A percentile compares a stretch with the other conserved stretches of the same genome.
Evolutionary conservation across 64 coral and sea anemone species (phyloP).

Genomic region (Dendronephthya gigantea): DNA sequence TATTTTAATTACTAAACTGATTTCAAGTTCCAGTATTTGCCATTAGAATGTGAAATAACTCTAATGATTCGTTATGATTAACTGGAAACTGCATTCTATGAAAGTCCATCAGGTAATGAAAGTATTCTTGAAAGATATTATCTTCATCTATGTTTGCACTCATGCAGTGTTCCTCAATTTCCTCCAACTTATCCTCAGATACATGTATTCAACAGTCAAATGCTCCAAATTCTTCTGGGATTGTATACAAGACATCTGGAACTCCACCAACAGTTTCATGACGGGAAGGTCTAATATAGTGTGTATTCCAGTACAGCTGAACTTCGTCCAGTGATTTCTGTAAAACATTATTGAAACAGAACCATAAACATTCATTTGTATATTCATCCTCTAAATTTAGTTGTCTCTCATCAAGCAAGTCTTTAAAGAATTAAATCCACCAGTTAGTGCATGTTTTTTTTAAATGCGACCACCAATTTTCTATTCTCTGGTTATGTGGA

Average conservation of each 20-base stretch:
- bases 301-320: not conserved
- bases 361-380: not conserved
- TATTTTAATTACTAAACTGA: too few relatives aligned
- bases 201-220: conserved; percentile 25
- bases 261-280: conserved; percentile 38
- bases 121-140: too few relatives aligned
- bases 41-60: too few relatives aligned
- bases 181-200: too few relatives aligned
- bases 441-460: not conserved
- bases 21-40: too few relatives aligned
- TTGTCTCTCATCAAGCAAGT: not conserved
- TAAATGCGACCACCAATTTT: not conserved
- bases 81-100: too few relatives aligned
- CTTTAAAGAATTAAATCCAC: not conserved
- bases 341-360: not conserved
- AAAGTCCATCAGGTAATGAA: too few relatives aligned
- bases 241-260: not conserved
- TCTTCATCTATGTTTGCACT: too few relatives aligned
- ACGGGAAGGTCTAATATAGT: conserved; percentile 30
- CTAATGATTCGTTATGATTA: too few relatives aligned
- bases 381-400: not conserved
- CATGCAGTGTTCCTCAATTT: not conserved
- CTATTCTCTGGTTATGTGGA: not conserved
- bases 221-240: conserved; percentile 32
- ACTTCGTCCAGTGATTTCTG: not conserved